Percentiles rank a stretch among this genome's conserved stretches.
Conservation (phyloP, 2,797 vertebrate genomes). For the Diceros bicornis region DNA sequence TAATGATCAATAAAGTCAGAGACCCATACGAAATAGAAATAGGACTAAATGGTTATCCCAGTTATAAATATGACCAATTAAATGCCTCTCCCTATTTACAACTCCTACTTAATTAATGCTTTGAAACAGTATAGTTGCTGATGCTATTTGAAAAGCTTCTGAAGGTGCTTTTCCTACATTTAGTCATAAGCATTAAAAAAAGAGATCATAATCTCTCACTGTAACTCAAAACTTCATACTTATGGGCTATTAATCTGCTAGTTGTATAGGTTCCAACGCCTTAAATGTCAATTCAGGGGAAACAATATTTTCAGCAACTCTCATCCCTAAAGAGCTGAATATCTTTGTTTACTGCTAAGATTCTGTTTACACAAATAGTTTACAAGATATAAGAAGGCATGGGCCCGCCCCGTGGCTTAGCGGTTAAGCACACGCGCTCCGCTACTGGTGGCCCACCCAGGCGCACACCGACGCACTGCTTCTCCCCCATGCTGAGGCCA, state of each 20-base stretch:
- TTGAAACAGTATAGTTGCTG: slow-evolving; percentile 18
- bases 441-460: too few relatives aligned
- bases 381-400: not conserved
- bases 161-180: slow-evolving; percentile 52
- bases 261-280: not conserved
- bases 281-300: slow-evolving; percentile 12
- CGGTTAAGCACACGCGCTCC: too few relatives aligned
- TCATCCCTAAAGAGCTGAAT: slow-evolving; percentile 7
- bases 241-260: slow-evolving; percentile 44
- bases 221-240: slow-evolving; percentile 65
- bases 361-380: slow-evolving; percentile 40
- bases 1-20: not conserved
- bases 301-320: slow-evolving; percentile 51
- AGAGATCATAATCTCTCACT: slow-evolving; percentile 41
- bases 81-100: slow-evolving; percentile 51
- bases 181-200: not conserved
- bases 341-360: slow-evolving; percentile 41
- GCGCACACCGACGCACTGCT: too few relatives aligned
- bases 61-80: slow-evolving; percentile 62
- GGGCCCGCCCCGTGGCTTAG: too few relatives aligned
- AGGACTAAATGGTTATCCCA: slow-evolving; percentile 37
- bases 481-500: too few relatives aligned
- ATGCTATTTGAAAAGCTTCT: slow-evolving; percentile 64
- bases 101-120: slow-evolving; percentile 56
- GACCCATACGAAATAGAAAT: slow-evolving; percentile 41